Percentiles rank a stretch among this genome's conserved stretches.
Conservation (phyloP, 2,113 vertebrate species). For the Terrapene triunguis region DNA sequence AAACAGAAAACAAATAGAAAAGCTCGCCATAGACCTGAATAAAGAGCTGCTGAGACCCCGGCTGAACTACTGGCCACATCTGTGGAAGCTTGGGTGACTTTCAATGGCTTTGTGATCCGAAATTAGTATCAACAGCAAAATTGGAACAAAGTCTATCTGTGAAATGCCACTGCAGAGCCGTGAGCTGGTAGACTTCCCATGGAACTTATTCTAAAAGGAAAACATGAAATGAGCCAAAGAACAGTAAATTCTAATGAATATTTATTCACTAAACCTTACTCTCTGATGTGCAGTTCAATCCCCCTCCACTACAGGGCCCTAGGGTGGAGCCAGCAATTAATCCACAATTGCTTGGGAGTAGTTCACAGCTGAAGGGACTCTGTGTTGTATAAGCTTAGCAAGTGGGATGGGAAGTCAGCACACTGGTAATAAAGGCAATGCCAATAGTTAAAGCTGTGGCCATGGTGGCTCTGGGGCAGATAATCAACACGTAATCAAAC, state of each 20-base stretch:
- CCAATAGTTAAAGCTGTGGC: slow-evolving; percentile 54
- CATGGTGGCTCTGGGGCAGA: slow-evolving; percentile 55
- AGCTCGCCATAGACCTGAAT: not conserved
- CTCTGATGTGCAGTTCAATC: slow-evolving; percentile 32
- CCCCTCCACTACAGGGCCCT: slow-evolving; percentile 34
- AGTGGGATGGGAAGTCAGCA: slow-evolving; percentile 32
- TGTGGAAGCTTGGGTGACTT: not conserved
- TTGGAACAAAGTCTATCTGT: not conserved
- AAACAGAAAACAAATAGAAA: not conserved
- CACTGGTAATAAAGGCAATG: slow-evolving; percentile 52
- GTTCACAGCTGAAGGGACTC: slow-evolving; percentile 57
- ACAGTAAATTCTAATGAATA: slow-evolving; percentile 32
- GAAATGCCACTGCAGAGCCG: not conserved
- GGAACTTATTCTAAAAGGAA: slow-evolving; percentile 21
- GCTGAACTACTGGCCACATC: not conserved
- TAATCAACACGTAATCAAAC: slow-evolving; percentile 32
- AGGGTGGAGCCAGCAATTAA: slow-evolving; percentile 66
- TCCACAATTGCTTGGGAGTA: slow-evolving; percentile 69
- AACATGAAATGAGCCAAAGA: not conserved
- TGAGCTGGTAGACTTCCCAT: not conserved
- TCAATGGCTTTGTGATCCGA: not conserved
- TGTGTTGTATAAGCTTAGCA: slow-evolving; percentile 55
- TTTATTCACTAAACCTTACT: slow-evolving; percentile 40
- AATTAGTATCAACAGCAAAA: not conserved
- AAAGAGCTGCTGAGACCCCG: not conserved